Conservation (phyloP, 2,797 vertebrate species). For the Sitta carolinensis region DNA sequence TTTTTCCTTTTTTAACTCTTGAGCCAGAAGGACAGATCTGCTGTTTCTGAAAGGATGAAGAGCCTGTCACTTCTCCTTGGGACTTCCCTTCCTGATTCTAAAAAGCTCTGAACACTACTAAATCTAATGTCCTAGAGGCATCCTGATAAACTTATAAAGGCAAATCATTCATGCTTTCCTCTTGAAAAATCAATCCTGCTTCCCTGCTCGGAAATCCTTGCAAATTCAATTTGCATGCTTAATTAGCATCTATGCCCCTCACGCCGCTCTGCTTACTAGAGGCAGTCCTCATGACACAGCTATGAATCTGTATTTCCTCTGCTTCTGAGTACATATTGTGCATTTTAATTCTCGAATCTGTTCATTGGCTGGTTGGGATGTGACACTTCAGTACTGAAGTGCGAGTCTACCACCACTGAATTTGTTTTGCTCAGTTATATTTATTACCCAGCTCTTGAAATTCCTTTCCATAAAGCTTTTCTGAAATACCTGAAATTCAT, state of each 20-base stretch:
- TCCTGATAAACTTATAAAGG: not conserved
- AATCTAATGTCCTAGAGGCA: not conserved
- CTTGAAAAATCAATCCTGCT: not conserved
- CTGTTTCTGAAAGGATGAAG: not conserved
- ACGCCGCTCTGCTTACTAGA: not conserved
- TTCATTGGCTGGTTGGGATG: not conserved
- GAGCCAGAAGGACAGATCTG: not conserved
- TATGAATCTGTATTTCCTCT: not conserved
- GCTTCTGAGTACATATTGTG: not conserved
- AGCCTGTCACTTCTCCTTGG: not conserved
- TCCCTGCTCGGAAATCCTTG: not conserved
- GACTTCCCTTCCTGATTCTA: not conserved
- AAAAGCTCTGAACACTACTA: not conserved
- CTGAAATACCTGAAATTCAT: not conserved
- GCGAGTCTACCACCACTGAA: not conserved
- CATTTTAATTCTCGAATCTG: not conserved
- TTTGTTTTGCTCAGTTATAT: not conserved
- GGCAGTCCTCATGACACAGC: not conserved
- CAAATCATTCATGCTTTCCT: not conserved
- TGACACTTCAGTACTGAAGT: not conserved
- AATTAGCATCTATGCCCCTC: not conserved
- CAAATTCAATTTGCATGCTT: conserved; percentile 10
- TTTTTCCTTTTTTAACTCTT: not conserved
- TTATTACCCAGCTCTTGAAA: not conserved
- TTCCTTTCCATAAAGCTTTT: not conserved